Conservation (phyloP, 2,888 invertebrate species). For the Ormyrus rosae region DNA sequence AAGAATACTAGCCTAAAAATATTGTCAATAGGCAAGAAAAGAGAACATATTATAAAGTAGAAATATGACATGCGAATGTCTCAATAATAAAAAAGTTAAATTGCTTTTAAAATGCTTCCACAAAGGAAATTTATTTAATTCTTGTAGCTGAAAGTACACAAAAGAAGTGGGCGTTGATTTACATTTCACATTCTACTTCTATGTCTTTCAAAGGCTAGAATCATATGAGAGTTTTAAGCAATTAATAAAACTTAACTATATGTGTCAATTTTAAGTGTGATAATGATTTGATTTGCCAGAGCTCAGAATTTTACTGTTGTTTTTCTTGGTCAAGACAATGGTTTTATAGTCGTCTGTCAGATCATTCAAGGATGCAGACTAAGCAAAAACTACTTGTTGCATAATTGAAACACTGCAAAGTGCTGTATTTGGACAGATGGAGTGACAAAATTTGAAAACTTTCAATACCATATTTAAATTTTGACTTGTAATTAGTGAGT, state of each 20-base stretch:
- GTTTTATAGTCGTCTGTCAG: constrained; percentile 34
- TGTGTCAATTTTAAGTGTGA: constrained; percentile 10
- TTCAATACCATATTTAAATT: constrained; percentile 13
- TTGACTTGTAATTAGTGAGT: not conserved
- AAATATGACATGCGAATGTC: constrained; percentile 5
- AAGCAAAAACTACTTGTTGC: constrained; percentile 51
- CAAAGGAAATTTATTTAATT: constrained; percentile 1
- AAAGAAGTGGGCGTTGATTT: not conserved
- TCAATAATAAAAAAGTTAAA: constrained; percentile 15
- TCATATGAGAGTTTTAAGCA: constrained; percentile 27
- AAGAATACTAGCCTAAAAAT: constrained; percentile 40
- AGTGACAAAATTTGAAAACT: constrained; percentile 11
- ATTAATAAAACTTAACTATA: constrained; percentile 38
- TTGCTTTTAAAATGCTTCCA: not conserved
- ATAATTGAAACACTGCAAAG: constrained; percentile 39
- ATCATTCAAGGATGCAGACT: constrained; percentile 51
- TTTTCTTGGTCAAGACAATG: constrained; percentile 42
- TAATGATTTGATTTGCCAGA: constrained; percentile 41
- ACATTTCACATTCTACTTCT: not conserved
- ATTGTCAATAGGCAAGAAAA: constrained; percentile 22
- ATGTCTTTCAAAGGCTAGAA: constrained; percentile 18
- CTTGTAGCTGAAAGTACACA: not conserved
- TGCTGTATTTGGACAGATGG: constrained; percentile 2
- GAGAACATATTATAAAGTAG: constrained; percentile 10
- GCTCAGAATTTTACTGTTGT: constrained; percentile 41